phyloP scores from a whole-genome alignment of 2,797 vertebrate species.

The Oreochromis grahami region DNA sequence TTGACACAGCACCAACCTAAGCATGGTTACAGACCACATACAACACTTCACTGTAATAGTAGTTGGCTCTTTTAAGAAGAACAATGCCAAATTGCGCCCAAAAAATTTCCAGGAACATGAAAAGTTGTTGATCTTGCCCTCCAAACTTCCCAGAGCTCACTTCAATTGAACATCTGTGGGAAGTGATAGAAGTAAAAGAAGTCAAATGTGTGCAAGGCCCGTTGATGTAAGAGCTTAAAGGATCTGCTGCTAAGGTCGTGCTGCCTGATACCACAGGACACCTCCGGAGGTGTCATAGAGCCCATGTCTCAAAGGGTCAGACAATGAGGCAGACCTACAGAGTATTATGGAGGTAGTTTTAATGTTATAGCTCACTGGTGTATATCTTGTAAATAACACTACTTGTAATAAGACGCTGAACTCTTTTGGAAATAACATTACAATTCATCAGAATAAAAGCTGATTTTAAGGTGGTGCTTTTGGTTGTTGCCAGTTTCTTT shows the following conservation, averaged over 20 bases:
- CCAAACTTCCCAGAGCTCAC: neutral
- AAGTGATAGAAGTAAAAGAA: neutral
- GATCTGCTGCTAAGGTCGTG: neutral
- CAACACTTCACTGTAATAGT: neutral
- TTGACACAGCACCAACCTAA: neutral
- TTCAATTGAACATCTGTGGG: neutral
- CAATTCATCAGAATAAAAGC: neutral
- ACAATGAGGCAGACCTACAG: neutral
- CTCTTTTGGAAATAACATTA: neutral
- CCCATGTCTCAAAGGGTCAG: neutral
- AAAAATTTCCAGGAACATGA: neutral
- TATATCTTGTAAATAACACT: neutral
- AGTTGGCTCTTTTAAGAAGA: neutral
- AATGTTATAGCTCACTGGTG: neutral
- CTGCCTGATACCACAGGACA: neutral
- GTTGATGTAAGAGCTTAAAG: neutral
- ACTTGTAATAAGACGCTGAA: neutral
- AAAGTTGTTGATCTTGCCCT: neutral
- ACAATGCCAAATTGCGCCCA: neutral
- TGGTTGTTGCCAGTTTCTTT: neutral
- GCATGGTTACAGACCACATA: neutral
- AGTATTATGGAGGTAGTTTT: neutral
- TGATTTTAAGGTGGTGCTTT: neutral
- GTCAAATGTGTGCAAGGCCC: neutral
- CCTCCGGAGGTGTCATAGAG: neutral